phyloP scores from a whole-genome alignment of 2,888 invertebrate genomes.

The Flexamia atlantica region DNA sequence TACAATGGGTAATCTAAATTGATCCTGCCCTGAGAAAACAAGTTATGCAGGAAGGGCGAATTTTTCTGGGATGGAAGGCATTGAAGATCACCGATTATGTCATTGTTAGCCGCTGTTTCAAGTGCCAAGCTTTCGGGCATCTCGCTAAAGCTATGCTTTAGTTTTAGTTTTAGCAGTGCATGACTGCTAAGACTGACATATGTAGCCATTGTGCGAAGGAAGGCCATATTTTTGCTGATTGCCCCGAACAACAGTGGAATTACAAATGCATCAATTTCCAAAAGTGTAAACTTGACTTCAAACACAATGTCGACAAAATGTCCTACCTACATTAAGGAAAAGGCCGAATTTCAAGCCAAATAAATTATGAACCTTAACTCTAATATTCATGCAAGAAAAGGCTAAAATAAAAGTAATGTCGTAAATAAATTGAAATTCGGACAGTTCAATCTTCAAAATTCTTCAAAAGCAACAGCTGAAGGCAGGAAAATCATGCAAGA shows the following conservation, averaged over 20 bases:
- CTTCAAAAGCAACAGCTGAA: conserved; percentile 18
- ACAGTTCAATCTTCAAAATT: conserved; percentile 34
- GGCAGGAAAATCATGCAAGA: background rate
- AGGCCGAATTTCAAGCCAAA: background rate
- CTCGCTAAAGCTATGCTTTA: conserved; percentile 60
- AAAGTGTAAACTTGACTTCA: background rate
- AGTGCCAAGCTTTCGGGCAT: conserved; percentile 67
- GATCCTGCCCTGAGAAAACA: background rate
- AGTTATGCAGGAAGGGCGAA: background rate
- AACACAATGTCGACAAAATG: conserved; percentile 21
- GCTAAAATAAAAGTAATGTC: too few relatives aligned
- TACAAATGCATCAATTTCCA: conserved; percentile 23
- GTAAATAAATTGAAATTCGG: background rate
- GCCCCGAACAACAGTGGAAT: background rate
- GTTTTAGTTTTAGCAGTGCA: too few relatives aligned
- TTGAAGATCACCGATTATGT: conserved; percentile 64
- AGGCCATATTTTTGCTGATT: conserved; percentile 18
- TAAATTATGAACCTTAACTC: background rate
- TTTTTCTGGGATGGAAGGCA: conserved; percentile 64
- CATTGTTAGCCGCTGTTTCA: conserved; percentile 65
- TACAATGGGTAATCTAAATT: background rate
- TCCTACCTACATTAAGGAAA: conserved; percentile 10
- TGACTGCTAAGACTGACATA: background rate
- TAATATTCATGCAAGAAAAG: background rate
- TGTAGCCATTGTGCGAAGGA: conserved; percentile 65